These are phyloP conservation scores for Prochilodus magdalenae DNA, from an alignment of 2,113 vertebrate genomes.

Conservation along the genomic window DNA sequence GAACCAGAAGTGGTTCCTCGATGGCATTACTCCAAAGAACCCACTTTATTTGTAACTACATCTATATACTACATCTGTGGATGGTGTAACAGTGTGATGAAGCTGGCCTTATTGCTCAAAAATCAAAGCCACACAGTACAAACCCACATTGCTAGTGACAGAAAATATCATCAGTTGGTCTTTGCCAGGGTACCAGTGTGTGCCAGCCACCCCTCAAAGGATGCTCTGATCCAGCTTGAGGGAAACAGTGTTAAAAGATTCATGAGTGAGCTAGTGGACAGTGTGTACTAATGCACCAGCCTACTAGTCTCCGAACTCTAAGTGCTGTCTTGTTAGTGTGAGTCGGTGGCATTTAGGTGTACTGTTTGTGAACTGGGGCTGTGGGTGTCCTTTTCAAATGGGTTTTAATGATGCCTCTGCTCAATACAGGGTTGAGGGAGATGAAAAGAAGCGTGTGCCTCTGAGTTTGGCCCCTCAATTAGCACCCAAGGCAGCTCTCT, in stretches of 20 bases:
- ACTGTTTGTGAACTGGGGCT: conserved; percentile 32
- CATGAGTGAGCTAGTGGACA: conserved; percentile 41
- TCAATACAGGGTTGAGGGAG: conserved; percentile 30
- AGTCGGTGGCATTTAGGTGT: conserved; percentile 46
- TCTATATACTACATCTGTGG: background rate
- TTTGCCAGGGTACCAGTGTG: conserved; percentile 26
- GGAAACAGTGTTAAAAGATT: conserved; percentile 43
- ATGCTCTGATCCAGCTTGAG: conserved; percentile 25
- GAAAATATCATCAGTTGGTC: conserved; percentile 33
- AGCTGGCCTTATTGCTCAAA: background rate
- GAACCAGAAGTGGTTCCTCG: background rate
- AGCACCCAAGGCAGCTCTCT: conserved; percentile 45
- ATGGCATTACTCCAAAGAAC: background rate
- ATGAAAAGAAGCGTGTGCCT: conserved; percentile 46
- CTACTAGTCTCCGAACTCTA: conserved; percentile 3
- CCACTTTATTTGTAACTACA: no score
- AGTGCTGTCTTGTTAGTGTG: conserved; percentile 41
- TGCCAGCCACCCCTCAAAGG: conserved; percentile 33
- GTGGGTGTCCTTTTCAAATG: conserved; percentile 46
- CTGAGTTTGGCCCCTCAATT: conserved; percentile 48
- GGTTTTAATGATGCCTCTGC: conserved; percentile 52
- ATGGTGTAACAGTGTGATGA: background rate
- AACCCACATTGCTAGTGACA: conserved; percentile 23
- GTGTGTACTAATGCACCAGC: conserved; percentile 38
- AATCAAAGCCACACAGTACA: background rate